phyloP scores from a whole-genome alignment of 2,113 vertebrate genomes.

The Lophochroa leadbeateri region DNA sequence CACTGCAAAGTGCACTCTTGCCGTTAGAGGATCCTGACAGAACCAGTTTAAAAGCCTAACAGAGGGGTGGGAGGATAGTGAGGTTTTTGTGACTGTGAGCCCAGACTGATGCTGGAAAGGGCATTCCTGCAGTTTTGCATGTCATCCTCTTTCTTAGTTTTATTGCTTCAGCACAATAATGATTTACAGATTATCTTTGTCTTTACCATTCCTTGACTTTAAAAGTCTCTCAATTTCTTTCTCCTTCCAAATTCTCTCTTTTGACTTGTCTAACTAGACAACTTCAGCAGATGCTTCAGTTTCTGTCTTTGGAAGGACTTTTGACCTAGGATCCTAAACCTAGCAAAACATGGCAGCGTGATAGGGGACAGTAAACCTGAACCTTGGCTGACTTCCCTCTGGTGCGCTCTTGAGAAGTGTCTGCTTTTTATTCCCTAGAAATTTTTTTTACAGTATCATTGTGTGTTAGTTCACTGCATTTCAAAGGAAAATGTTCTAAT shows the following conservation, averaged over 20 bases:
- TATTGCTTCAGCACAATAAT: not conserved
- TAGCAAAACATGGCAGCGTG: not conserved
- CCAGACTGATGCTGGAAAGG: not conserved
- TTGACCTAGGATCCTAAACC: not conserved
- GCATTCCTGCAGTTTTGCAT: not conserved
- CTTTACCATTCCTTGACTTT: not conserved
- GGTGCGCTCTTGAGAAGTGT: not conserved
- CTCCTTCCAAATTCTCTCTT: not conserved
- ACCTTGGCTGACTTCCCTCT: not conserved
- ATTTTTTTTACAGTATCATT: not conserved
- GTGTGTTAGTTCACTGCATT: not conserved
- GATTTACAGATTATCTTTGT: not conserved
- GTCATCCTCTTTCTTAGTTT: not conserved
- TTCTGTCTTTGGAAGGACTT: not conserved
- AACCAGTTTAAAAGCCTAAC: not conserved
- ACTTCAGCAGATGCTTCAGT: not conserved
- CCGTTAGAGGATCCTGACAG: not conserved
- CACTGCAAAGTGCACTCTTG: not conserved
- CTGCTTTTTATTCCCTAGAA: not conserved
- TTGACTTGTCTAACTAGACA: not conserved
- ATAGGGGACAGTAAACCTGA: not conserved
- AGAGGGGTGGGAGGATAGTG: not conserved
- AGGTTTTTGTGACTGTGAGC: not conserved
- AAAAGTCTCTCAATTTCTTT: not conserved
- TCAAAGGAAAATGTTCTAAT: slow-evolving; percentile 1